Base-by-base conservation (phyloP, 1,140 invertebrate genomes). In the Calliphora vicina region DNA sequence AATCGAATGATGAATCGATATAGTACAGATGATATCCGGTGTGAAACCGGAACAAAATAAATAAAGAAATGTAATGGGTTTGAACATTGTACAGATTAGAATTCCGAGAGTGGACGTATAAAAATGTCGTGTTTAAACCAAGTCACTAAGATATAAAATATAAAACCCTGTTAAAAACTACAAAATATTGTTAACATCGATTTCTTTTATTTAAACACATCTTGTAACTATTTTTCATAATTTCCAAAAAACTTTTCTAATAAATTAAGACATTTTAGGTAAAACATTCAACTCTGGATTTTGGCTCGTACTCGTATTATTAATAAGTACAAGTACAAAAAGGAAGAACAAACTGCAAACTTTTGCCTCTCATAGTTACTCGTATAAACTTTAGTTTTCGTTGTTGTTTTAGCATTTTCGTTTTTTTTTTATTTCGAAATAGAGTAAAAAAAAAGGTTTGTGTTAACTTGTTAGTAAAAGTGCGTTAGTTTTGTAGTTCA, bases 401-500 rank as follows among this genome's bases (percentile, higher is more conserved):
- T 23, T 20, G 61, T 67, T 67, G 45, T 67, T 67, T 67, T 67
- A 9, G n/a, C n/a, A n/a, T n/a, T n/a, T n/a, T n/a, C n/a, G n/a
- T n/a, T 67, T 67, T 0, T 67, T 67, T 50, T 50, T 50, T 50
- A 2, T 12, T 50, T 0, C 15, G 50, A 57, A 57, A 15, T 6
- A 57, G 15, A 57, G n/a, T 2, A 17, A 57, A 57, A 57, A 57
- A 57, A 67, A 67, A 67, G 61, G n/a, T 12, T 67, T 67, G n/a
- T 67, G 61, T 67, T 67, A 67, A 67, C 61, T 67, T 67, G 61
- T 67, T 67, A 67, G 61, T 67, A 67, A 67, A 67, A 67, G 61
- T 67, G 61, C 61, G 61, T 67, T 67, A 67, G 61, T 67, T 57
- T 67, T 67, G 61, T 25, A 67, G 61, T 67, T 67, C 61, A 67